Evolutionary conservation across 2,888 invertebrate species (phyloP), one percentile per base, ranked within the genome.

Genomic region (Philereme vetulata): DNA sequence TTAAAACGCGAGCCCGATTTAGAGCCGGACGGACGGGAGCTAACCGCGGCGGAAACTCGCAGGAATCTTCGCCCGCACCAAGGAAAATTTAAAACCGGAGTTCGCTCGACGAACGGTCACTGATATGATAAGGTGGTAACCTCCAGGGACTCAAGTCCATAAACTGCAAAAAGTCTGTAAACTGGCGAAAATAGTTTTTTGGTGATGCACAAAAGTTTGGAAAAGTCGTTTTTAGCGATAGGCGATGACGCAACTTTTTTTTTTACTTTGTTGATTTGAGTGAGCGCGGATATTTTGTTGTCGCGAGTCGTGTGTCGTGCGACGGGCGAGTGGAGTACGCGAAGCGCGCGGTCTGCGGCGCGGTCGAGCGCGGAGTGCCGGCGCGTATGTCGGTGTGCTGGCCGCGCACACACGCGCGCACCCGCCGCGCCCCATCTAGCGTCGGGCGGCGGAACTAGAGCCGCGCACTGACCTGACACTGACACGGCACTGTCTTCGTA

Each of bases 311-410:
- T 83, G 81, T 82, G 80, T 77, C 70, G 71, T 71, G 74, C 71
- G 70, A 67, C 74, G 70, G 74, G 72, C 77, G 76, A 74, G 69
- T 74, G 72, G 73, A 72, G 71, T 70, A 84, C 84, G 82, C 86
- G 86, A 88, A 71, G 82, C 90, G 90, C 88, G 88, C 88, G 81
- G 66, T 87, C 85, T 74, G 82, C 85, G 78, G 86, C 92, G 92
- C 88, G 85, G 90, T 86, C 86, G 86, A 85, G 89, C 90, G 91
- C 90, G 90, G 92, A 90, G 89, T 90, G 90, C 83, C 78, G 83
- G 80, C 81, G 81, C 86, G 80, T 82, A 77, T 78, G 80, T 82
- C 80, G 74, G 84, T 81, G 84, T 80, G 81, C 73, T 77, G 78
- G 82, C 81, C 80, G 83, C 84, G 84, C 87, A 86, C 88, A 86